Percentiles rank a stretch among this genome's conserved stretches.
Conservation (phyloP, 2,797 vertebrate species). For the Stomatorhinus walkeri region DNA sequence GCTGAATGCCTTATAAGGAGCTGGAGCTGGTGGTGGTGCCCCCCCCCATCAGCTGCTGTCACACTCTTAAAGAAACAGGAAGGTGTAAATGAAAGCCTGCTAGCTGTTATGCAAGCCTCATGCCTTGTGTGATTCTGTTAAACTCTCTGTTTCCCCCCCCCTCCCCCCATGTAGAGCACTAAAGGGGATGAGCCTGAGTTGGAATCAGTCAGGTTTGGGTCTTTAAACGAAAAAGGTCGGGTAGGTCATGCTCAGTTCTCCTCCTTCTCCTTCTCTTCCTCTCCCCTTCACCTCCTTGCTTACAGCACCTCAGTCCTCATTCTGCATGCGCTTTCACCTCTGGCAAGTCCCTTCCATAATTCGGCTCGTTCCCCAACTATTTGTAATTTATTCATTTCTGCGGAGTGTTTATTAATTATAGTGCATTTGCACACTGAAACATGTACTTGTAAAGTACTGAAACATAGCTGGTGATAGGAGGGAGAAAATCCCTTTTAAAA, state of each 20-base stretch:
- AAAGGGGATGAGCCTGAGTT: conserved; percentile 50
- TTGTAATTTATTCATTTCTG: background rate
- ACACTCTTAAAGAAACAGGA: conserved; percentile 40
- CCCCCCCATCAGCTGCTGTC: conserved; percentile 22
- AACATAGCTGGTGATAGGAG: background rate
- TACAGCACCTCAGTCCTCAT: background rate
- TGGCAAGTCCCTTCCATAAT: background rate
- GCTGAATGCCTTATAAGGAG: conserved; percentile 29
- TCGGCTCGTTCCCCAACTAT: background rate
- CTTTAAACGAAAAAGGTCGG: conserved; percentile 76
- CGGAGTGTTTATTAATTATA: background rate
- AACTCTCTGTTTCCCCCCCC: conserved; percentile 38
- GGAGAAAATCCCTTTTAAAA: background rate
- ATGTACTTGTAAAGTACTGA: background rate
- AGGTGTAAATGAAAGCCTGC: conserved; percentile 26
- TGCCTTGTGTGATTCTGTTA: background rate
- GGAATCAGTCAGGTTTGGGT: conserved; percentile 63
- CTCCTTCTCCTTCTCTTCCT: conserved; percentile 21
- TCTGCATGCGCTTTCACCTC: conserved; percentile 7
- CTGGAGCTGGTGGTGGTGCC: conserved; percentile 21
- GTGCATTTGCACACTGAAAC: background rate
- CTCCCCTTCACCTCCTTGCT: background rate
- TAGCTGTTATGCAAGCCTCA: background rate
- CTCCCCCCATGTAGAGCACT: conserved; percentile 51
- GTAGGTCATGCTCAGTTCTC: conserved; percentile 60